phyloP scores from a whole-genome alignment of 2,888 invertebrate genomes.

The Nemotelus nigrinus region DNA sequence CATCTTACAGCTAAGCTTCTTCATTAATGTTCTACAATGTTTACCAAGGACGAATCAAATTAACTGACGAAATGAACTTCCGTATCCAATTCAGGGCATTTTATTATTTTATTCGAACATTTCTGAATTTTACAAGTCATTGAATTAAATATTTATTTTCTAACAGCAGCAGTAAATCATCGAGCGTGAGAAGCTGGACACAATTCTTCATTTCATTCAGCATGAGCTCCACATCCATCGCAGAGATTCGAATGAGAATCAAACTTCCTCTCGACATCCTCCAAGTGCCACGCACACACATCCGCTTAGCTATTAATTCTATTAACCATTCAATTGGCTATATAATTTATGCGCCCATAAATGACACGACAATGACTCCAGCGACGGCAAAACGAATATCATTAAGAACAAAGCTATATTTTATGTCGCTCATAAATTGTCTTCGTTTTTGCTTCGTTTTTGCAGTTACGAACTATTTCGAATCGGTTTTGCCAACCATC shows the following conservation, averaged over 20 bases:
- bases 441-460: conserved; percentile 15
- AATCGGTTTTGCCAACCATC: not conserved
- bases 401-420: conserved; percentile 36
- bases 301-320: not conserved
- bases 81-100: no score
- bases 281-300: not conserved
- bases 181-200: no score
- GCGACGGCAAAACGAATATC: not conserved
- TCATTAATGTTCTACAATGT: no score
- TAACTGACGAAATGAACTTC: not conserved
- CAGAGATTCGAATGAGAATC: no score
- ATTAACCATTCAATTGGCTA: conserved; percentile 21
- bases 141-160: no score
- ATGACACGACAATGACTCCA: not conserved
- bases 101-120: no score
- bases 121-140: no score
- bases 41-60: not conserved
- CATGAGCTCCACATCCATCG: no score
- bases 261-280: no score
- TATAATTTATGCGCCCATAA: conserved; percentile 32
- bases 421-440: conserved; percentile 19
- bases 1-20: no score
- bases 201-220: no score
- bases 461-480: not conserved
- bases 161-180: no score